A percentile compares a stretch with the other conserved stretches of the same genome.
phyloP scores from a whole-genome alignment of 2,797 vertebrate genomes.

The Rhinella marina region DNA sequence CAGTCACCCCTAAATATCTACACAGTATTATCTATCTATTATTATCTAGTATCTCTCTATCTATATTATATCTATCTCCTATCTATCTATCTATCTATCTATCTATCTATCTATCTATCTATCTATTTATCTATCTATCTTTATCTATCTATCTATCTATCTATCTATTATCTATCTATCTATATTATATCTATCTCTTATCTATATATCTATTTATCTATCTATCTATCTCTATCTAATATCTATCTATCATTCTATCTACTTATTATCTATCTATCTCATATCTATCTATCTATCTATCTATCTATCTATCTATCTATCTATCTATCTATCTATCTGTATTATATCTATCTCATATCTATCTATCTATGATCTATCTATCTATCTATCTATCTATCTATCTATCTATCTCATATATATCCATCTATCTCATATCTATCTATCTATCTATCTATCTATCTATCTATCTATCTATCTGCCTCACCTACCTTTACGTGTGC shows the following conservation, averaged over 20 bases:
- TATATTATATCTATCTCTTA: not conserved
- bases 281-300: too few species aligned
- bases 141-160: not conserved
- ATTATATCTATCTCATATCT: not conserved
- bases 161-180: not conserved
- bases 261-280: too few species aligned
- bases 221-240: too few species aligned
- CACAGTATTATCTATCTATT: not conserved
- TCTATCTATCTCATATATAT: not conserved
- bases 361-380: not conserved
- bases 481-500: too few species aligned
- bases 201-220: too few species aligned
- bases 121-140: not conserved
- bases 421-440: not conserved
- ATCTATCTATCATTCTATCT: too few species aligned
- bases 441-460: slow-evolving; percentile 3
- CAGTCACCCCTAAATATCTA: not conserved
- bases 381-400: not conserved
- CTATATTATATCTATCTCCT: not conserved
- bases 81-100: not conserved
- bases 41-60: not conserved
- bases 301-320: too few species aligned
- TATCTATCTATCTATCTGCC: not conserved
- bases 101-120: not conserved
- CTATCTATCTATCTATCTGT: too few species aligned